Conservation (phyloP, 2,113 vertebrate species). For the Laticauda laticaudata region DNA sequence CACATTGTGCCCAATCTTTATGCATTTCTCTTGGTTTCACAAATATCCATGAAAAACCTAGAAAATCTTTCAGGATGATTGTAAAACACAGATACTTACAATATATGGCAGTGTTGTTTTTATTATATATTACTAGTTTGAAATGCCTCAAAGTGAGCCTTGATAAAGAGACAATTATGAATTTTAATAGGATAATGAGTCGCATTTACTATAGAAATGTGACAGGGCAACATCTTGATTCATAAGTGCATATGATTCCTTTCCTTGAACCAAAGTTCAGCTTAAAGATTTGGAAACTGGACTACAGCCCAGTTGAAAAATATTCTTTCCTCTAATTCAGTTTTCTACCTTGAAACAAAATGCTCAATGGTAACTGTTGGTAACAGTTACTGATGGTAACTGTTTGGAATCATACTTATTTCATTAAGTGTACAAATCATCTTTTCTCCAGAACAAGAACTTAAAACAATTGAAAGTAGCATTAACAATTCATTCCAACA, state of each 20-base stretch:
- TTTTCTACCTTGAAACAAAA: slow-evolving; percentile 9
- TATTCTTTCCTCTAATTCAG: neutral
- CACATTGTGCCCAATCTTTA: neutral
- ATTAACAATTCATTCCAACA: neutral
- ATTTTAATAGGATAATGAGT: neutral
- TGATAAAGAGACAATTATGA: neutral
- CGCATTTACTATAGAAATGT: neutral
- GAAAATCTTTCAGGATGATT: neutral
- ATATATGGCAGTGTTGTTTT: neutral
- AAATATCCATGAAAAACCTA: neutral
- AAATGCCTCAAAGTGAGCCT: neutral
- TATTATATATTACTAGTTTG: neutral
- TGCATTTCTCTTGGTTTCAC: neutral
- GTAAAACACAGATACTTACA: neutral
- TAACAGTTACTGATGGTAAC: neutral
- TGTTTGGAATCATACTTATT: neutral
- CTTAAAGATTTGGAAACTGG: neutral
- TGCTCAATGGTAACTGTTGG: slow-evolving; percentile 5
- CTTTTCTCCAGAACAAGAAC: neutral
- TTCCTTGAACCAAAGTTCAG: neutral
- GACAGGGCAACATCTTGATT: neutral
- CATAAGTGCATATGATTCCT: neutral
- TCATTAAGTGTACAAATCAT: neutral
- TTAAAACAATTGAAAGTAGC: slow-evolving; percentile 25
- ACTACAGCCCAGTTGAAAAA: neutral